Evolutionary conservation across 2,113 vertebrate genomes (phyloP).

Genomic region (Nipponia nippon): DNA sequence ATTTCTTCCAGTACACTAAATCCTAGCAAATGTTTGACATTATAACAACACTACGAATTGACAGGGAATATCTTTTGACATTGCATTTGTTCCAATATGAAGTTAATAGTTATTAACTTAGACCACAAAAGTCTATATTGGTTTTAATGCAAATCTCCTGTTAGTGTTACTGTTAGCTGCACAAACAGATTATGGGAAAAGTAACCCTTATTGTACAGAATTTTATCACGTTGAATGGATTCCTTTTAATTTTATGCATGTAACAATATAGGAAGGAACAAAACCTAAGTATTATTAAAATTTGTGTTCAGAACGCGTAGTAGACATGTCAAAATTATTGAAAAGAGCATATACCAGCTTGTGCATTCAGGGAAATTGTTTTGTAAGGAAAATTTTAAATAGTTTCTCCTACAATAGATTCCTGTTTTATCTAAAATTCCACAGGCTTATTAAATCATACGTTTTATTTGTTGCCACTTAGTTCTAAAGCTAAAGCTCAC

Average conservation of each 20-base stretch:
- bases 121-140: neutral
- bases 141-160: neutral
- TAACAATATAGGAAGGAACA: neutral
- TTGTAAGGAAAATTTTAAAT: neutral
- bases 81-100: neutral
- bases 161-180: neutral
- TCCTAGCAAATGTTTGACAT: neutral
- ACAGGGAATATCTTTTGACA: neutral
- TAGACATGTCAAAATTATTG: neutral
- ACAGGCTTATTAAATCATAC: constrained; percentile 16
- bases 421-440: neutral
- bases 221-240: neutral
- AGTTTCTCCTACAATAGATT: neutral
- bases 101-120: neutral
- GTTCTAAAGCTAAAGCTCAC: neutral
- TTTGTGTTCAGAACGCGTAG: neutral
- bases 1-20: neutral
- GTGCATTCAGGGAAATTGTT: neutral
- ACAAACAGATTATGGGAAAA: neutral
- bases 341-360: neutral
- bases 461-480: constrained; percentile 4
- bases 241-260: neutral
- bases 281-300: neutral
- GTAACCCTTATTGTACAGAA: neutral
- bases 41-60: neutral